These are phyloP conservation scores for Cheumatopsyche charites DNA, from an alignment of 1,140 invertebrate genomes.

Conservation along the genomic window DNA sequence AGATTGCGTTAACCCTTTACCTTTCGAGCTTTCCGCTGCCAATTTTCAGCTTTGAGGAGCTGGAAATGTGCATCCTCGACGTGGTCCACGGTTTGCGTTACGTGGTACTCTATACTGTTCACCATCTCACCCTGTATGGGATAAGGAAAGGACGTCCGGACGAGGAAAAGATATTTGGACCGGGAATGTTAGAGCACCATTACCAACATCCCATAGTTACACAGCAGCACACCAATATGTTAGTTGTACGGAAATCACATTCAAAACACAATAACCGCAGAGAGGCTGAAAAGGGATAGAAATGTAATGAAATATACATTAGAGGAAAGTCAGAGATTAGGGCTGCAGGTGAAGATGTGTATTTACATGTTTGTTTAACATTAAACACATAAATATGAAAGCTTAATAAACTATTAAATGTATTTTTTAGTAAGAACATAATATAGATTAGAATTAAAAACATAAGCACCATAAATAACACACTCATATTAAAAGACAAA, in stretches of 20 bases:
- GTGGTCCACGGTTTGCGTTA: constrained; percentile 79
- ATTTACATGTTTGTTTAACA: background rate
- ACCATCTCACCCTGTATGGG: constrained; percentile 84
- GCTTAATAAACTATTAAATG: constrained; percentile 10
- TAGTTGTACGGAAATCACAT: background rate
- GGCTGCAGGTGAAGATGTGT: no score
- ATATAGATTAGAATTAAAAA: constrained; percentile 3
- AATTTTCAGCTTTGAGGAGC: constrained; percentile 79
- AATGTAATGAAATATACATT: background rate
- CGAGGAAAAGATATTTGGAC: constrained; percentile 45
- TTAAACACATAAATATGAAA: constrained; percentile 21
- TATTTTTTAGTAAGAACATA: constrained; percentile 1
- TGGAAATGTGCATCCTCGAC: constrained; percentile 79
- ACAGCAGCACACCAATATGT: no score
- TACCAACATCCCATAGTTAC: background rate
- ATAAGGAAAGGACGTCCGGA: constrained; percentile 52
- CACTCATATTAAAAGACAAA: constrained; percentile 45
- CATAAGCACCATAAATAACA: constrained; percentile 35
- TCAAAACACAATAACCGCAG: background rate
- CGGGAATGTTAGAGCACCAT: background rate
- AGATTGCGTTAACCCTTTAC: constrained; percentile 61
- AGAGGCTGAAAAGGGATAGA: background rate
- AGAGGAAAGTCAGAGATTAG: no score
- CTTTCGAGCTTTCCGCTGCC: constrained; percentile 88
- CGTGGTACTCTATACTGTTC: constrained; percentile 91